phyloP scores from a whole-genome alignment of 2,797 vertebrate species.

The Decapterus maruadsi region DNA sequence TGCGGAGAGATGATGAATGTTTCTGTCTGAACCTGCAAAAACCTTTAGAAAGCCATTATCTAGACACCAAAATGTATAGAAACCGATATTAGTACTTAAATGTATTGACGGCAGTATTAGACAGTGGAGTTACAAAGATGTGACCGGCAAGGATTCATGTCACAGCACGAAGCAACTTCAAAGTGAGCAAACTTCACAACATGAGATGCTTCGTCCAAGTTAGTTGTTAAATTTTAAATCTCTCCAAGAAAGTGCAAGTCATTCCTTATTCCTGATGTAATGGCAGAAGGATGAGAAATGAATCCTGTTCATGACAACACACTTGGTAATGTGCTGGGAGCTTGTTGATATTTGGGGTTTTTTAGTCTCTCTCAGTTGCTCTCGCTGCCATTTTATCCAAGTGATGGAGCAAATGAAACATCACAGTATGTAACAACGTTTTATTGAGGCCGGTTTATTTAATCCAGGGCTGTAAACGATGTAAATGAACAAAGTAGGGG shows the following conservation, averaged over 20 bases:
- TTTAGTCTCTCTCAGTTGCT: background rate
- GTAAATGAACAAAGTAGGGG: constrained; percentile 5
- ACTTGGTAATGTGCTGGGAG: too few species aligned
- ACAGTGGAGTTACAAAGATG: background rate
- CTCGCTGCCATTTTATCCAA: background rate
- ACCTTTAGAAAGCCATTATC: constrained; percentile 34
- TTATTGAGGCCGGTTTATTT: background rate
- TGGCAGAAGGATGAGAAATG: background rate
- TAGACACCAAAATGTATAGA: background rate
- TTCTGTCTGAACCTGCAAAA: constrained; percentile 32
- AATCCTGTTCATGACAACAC: too few species aligned
- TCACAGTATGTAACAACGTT: background rate
- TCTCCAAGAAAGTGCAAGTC: background rate
- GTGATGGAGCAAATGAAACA: background rate
- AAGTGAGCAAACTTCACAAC: too few species aligned
- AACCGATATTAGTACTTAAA: constrained; percentile 6
- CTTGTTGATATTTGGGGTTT: too few species aligned
- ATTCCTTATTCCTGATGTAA: background rate
- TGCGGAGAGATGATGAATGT: constrained; percentile 15
- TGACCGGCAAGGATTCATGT: background rate
- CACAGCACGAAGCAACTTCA: background rate
- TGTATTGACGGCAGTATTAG: too few species aligned
- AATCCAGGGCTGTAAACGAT: background rate
- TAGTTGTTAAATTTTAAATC: background rate
- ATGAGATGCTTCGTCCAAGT: background rate